A percentile compares a stretch with the other conserved stretches of the same genome.
Evolutionary conservation across 2,888 invertebrate species (phyloP).

Genomic region (Ophioninae sp.): DNA sequence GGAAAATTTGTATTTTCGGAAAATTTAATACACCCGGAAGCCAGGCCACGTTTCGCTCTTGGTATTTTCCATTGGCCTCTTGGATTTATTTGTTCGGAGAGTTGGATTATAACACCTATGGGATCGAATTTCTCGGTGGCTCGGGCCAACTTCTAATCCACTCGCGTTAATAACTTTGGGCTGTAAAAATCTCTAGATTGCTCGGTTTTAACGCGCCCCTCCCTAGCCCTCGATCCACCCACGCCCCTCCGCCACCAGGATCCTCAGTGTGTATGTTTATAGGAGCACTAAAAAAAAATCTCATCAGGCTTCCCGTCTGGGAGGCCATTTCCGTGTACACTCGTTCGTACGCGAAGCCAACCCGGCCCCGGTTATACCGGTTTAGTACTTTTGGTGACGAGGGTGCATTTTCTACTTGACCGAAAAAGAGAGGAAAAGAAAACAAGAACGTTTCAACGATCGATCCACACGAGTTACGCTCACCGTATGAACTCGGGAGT

Average conservation of each 20-base stretch:
- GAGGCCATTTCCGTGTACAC: constrained; percentile 22
- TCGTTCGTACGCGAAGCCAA: neutral
- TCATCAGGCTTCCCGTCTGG: constrained; percentile 51
- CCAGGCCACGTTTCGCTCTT: neutral
- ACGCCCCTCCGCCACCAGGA: neutral
- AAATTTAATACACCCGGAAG: neutral
- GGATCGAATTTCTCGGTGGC: constrained; percentile 40
- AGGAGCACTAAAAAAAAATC: constrained; percentile 58
- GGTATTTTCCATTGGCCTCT: constrained; percentile 13
- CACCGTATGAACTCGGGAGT: neutral
- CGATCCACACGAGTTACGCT: neutral
- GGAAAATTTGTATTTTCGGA: neutral
- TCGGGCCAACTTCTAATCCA: constrained; percentile 50
- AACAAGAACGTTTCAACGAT: neutral
- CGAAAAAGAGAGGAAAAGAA: constrained; percentile 4
- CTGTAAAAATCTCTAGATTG: constrained; percentile 53
- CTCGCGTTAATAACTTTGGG: constrained; percentile 57
- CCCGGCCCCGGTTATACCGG: constrained; percentile 5
- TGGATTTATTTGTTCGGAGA: constrained; percentile 34
- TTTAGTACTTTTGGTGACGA: constrained; percentile 44
- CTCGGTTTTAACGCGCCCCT: constrained; percentile 40
- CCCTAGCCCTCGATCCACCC: neutral
- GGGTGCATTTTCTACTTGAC: constrained; percentile 22
- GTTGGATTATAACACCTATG: constrained; percentile 20
- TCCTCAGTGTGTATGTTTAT: constrained; percentile 28